Base-by-base conservation (phyloP, 64 coral and sea anemone species). In the Stylophora pistillata region DNA sequence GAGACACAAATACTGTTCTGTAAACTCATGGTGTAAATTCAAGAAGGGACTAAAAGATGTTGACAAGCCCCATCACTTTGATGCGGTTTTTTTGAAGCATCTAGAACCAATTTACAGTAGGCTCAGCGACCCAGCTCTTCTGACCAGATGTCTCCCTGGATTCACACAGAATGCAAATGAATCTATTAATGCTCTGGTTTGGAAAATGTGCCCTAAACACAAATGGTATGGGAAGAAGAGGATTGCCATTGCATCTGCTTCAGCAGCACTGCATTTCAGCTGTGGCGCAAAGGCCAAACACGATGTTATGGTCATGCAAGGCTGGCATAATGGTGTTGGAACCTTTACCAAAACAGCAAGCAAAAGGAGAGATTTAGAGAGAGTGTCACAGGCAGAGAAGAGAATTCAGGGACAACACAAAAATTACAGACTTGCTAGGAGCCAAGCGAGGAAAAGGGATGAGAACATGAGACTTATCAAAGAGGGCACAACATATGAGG, bases 391-490 rank as follows among this genome's bases (percentile, higher is more conserved):
- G n/a, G n/a, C 91, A 58, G 37, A 79, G 25, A 81, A 68, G 30
- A 73, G 83, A 53, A 23, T 80, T 53, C 76, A 66, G 63, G 82
- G 86, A 56, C 53, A 77, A 29, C 79, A 91, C 74, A 91, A 91
- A 20, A 91, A 85, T 70, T 91, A 91, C 82, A 85, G 89, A 74
- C 30, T 85, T 17, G 80, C 79, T 12, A 85, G 80, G 56, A 77
- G 80, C 28, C 81, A 77, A 59, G 89, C 80, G 62, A 85, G 31
- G 34, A 17, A 83, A 52, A 85, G 70, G 65, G 79, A 91, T n/a
- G 86, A 88, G 30, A 30, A 85, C 21, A 16, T 75, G n/a, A 85
- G 89, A 65, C n/a, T n/a, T n/a, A n/a, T n/a, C n/a, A n/a, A n/a
- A n/a, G n/a, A n/a, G n/a, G n/a, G n/a, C n/a, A n/a, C n/a, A n/a